A percentile compares a stretch with the other conserved stretches of the same genome.
phyloP scores from a whole-genome alignment of 2,113 vertebrate species.

The Neodontobutis hainanensis region DNA sequence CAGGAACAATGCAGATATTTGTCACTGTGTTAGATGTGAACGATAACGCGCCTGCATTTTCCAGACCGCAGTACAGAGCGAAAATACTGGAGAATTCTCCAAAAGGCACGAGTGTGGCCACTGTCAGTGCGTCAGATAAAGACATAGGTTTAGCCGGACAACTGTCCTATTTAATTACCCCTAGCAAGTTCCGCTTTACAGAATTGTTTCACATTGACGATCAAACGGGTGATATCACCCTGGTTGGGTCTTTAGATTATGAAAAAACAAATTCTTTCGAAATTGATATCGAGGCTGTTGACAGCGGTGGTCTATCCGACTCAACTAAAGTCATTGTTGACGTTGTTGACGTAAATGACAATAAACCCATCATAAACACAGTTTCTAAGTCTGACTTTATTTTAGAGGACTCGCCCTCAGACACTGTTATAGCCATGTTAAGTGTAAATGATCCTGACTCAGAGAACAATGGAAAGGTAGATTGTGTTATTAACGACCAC shows the following conservation, averaged over 20 bases:
- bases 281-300: conserved; percentile 73
- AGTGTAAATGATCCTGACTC: conserved; percentile 45
- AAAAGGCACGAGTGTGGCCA: conserved; percentile 46
- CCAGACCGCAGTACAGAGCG: conserved; percentile 26
- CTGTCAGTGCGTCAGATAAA: conserved; percentile 77
- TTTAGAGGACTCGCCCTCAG: conserved; percentile 55
- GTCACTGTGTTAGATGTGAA: conserved; percentile 42
- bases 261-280: conserved; percentile 69
- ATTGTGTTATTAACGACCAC: conserved; percentile 48
- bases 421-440: too few relatives aligned
- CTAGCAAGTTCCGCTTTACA: conserved; percentile 64
- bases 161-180: conserved; percentile 74
- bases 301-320: conserved; percentile 65
- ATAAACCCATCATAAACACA: conserved; percentile 70
- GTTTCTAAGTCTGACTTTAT: conserved; percentile 58
- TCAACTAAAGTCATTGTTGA: conserved; percentile 75
- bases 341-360: conserved; percentile 79
- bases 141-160: conserved; percentile 77
- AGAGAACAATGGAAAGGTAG: conserved; percentile 58
- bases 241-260: conserved; percentile 70
- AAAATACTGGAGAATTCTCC: conserved; percentile 66
- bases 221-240: conserved; percentile 66
- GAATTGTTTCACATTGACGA: conserved; percentile 62
- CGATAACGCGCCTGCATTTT: conserved; percentile 69
- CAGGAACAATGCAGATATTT: conserved; percentile 54